These are phyloP conservation scores for Mallotus villosus DNA, from an alignment of 2,797 vertebrate species.

Conservation along the genomic window DNA sequence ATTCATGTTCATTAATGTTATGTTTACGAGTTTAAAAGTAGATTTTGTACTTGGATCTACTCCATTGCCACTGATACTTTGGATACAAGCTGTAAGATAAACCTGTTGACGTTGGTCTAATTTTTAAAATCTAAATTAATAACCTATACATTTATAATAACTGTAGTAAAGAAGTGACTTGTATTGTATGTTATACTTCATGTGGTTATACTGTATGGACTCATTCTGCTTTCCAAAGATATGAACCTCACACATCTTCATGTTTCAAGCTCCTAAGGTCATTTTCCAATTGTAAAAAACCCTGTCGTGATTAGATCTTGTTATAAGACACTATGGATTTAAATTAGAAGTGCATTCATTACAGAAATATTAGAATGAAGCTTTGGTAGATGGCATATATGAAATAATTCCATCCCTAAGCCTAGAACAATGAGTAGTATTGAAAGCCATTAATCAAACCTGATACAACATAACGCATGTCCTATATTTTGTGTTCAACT, in stretches of 20 bases:
- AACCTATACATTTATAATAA: too few species aligned
- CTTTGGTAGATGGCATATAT: too few species aligned
- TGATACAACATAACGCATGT: conserved; percentile 71
- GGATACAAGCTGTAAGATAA: too few species aligned
- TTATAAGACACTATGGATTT: not conserved
- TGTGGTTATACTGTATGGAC: too few species aligned
- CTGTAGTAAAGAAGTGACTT: too few species aligned
- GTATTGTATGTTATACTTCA: too few species aligned
- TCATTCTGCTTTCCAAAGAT: too few species aligned
- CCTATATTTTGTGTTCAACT: conserved; percentile 82
- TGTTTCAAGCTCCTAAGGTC: too few species aligned
- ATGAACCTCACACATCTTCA: too few species aligned
- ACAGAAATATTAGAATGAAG: conserved; percentile 66
- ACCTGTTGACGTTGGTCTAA: too few species aligned
- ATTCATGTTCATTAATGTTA: too few species aligned
- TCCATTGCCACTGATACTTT: not conserved
- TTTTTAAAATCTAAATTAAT: too few species aligned
- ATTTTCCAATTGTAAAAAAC: not conserved
- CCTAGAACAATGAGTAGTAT: conserved; percentile 79
- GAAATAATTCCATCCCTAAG: conserved; percentile 14
- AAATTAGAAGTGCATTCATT: conserved; percentile 37
- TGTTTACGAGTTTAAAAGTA: not conserved
- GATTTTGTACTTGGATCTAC: not conserved
- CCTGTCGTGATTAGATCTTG: not conserved
- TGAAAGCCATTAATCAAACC: conserved; percentile 80